phyloP scores from a whole-genome alignment of 2,888 invertebrate species.

The Prosapia bicincta region DNA sequence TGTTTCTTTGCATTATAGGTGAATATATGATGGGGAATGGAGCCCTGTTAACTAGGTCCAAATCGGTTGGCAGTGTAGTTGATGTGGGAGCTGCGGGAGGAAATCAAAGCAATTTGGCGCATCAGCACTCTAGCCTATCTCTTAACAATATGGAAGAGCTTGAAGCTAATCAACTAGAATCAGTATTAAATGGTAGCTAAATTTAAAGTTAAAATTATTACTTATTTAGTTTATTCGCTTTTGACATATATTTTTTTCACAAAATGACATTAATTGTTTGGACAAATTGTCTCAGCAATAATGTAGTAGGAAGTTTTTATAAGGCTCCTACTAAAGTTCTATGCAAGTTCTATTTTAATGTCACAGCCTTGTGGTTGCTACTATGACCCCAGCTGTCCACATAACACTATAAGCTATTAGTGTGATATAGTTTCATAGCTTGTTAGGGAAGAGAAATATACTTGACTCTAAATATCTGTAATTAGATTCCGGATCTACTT shows the following conservation, averaged over 20 bases:
- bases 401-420: too few species aligned
- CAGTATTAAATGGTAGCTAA: background rate
- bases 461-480: too few species aligned
- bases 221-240: background rate
- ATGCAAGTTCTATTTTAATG: too few species aligned
- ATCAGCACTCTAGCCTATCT: slow-evolving; percentile 70
- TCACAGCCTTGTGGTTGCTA: too few species aligned
- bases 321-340: too few species aligned
- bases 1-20: background rate
- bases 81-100: slow-evolving; percentile 39
- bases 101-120: slow-evolving; percentile 47
- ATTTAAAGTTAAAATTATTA: background rate
- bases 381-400: too few species aligned
- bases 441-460: too few species aligned
- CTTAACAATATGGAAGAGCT: slow-evolving; percentile 69
- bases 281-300: background rate
- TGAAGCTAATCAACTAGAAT: slow-evolving; percentile 39
- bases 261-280: background rate
- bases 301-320: background rate
- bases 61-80: slow-evolving; percentile 73
- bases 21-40: slow-evolving; percentile 24
- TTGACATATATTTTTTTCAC: too few species aligned
- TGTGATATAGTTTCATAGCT: too few species aligned
- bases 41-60: slow-evolving; percentile 59
- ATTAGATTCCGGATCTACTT: too few species aligned